Percentiles rank a stretch among this genome's conserved stretches.
Conservation (phyloP, 2,888 invertebrate genomes). For the Syrista parreyssii region DNA sequence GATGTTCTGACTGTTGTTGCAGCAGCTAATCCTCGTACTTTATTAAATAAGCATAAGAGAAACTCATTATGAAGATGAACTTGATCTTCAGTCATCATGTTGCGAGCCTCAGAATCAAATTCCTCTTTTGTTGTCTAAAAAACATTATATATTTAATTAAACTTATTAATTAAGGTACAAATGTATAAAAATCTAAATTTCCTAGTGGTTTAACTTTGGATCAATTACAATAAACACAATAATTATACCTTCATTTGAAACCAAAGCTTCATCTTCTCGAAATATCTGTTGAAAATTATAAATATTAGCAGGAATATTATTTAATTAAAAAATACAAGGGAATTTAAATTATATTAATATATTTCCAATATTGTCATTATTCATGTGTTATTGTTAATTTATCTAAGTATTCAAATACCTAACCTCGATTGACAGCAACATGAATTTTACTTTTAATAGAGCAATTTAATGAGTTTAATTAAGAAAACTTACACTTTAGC, state of each 20-base stretch:
- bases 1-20: slow-evolving; percentile 60
- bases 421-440: neutral
- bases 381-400: neutral
- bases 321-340: neutral
- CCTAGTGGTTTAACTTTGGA: slow-evolving; percentile 6
- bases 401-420: neutral
- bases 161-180: slow-evolving; percentile 10
- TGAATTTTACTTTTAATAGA: neutral
- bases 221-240: neutral
- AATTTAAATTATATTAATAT: neutral
- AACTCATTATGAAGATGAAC: slow-evolving; percentile 88
- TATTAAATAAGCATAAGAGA: slow-evolving; percentile 81
- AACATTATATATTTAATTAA: slow-evolving; percentile 46
- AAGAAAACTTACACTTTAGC: slow-evolving; percentile 67
- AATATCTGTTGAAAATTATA: slow-evolving; percentile 67
- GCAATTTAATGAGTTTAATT: slow-evolving; percentile 10
- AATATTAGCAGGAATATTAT: neutral
- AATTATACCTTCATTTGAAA: slow-evolving; percentile 69
- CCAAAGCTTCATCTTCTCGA: slow-evolving; percentile 80
- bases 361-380: neutral
- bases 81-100: slow-evolving; percentile 78
- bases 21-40: slow-evolving; percentile 71
- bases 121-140: slow-evolving; percentile 83
- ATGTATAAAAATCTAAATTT: slow-evolving; percentile 7
- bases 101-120: slow-evolving; percentile 83